Evolutionary conservation across 2,888 invertebrate genomes (phyloP).

Genomic region (Spialia ferax): DNA sequence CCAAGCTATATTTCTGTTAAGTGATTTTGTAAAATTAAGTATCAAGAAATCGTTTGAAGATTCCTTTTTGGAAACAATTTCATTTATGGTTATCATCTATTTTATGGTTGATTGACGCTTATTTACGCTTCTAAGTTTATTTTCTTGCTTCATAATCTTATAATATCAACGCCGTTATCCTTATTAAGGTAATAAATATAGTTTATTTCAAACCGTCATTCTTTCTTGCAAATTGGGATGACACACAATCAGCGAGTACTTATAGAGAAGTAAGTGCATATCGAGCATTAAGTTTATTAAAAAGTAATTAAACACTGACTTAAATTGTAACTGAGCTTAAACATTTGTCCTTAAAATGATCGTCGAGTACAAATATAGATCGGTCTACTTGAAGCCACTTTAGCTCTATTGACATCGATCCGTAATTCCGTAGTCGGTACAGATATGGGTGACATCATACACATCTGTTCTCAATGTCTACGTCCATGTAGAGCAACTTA

Average conservation of each 20-base stretch:
- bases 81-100: no score
- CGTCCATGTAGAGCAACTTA: conserved; percentile 23
- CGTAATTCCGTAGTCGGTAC: conserved; percentile 4
- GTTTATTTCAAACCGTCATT: no score
- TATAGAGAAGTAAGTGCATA: no score
- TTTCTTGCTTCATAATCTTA: background rate
- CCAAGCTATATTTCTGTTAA: background rate
- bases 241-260: no score
- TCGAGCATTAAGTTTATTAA: no score
- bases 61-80: no score
- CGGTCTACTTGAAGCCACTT: conserved; percentile 32
- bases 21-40: background rate
- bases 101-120: background rate
- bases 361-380: conserved; percentile 27
- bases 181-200: no score
- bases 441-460: conserved; percentile 37
- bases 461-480: conserved; percentile 37
- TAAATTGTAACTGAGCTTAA: background rate
- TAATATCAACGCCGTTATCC: no score
- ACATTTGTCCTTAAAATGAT: conserved; percentile 4
- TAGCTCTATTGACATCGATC: conserved; percentile 36
- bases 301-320: no score
- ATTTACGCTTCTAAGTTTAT: background rate
- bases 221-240: no score
- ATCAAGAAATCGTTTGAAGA: no score